Percentiles rank a stretch among this genome's conserved stretches.
Conservation (phyloP, 1,140 invertebrate species). For the Frieseomelitta varia region DNA sequence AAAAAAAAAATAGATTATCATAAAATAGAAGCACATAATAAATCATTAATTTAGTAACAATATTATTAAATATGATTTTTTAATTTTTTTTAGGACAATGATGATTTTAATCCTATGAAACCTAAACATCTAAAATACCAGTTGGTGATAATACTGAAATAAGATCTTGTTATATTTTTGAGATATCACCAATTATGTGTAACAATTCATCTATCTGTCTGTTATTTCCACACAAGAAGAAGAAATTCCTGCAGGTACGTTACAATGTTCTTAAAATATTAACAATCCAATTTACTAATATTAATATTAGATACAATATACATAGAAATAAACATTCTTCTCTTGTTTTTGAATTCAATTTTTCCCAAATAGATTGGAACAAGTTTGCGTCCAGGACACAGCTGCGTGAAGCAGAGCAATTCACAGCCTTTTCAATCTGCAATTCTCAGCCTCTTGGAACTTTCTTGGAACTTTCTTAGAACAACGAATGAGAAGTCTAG, state of each 20-base stretch:
- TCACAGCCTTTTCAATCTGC: too few relatives aligned
- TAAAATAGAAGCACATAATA: not conserved
- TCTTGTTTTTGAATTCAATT: constrained; percentile 52
- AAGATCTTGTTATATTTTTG: not conserved
- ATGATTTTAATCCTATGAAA: constrained; percentile 66
- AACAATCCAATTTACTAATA: not conserved
- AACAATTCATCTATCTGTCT: too few relatives aligned
- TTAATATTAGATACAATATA: not conserved
- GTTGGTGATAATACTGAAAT: constrained; percentile 3
- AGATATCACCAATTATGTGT: not conserved
- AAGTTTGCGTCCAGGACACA: constrained; percentile 19
- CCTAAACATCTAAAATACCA: constrained; percentile 64
- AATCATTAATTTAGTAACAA: not conserved
- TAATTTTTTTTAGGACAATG: not conserved
- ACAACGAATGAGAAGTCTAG: too few relatives aligned
- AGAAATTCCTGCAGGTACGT: not conserved
- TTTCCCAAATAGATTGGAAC: constrained; percentile 54
- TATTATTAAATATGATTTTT: not conserved
- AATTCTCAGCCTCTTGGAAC: too few relatives aligned
- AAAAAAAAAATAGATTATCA: not conserved
- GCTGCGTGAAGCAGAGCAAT: too few relatives aligned
- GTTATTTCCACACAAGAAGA: not conserved
- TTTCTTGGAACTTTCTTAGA: too few relatives aligned
- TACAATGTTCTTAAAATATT: not conserved
- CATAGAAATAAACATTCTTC: not conserved